phyloP scores from a whole-genome alignment of 2,113 vertebrate species.

The Chaenocephalus aceratus region DNA sequence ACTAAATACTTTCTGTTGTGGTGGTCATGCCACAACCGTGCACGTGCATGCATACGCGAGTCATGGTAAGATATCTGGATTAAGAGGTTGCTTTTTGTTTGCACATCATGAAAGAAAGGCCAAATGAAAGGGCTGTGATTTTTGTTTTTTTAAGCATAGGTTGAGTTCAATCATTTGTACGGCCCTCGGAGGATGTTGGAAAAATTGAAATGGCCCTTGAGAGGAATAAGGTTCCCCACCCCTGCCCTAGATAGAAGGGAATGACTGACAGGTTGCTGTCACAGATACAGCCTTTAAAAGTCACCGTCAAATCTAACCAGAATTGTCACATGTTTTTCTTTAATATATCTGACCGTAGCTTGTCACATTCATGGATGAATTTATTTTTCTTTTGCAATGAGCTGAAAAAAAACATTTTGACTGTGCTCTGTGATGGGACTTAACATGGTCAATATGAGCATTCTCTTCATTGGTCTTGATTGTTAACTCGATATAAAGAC shows the following conservation, averaged over 20 bases:
- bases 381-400: not conserved
- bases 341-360: not conserved
- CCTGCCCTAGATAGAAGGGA: not conserved
- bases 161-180: no score
- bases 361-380: not conserved
- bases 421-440: not conserved
- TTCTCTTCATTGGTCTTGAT: not conserved
- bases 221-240: no score
- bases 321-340: not conserved
- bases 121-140: no score
- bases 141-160: no score
- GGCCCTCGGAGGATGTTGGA: no score
- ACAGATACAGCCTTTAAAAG: not conserved
- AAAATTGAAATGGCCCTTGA: no score
- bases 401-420: not conserved
- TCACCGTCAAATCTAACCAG: not conserved
- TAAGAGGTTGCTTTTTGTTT: no score
- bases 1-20: no score
- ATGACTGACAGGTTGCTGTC: not conserved
- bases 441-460: not conserved
- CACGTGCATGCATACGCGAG: no score
- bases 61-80: no score
- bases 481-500: constrained; percentile 7
- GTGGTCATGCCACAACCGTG: no score
- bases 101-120: no score